phyloP scores from a whole-genome alignment of 2,113 vertebrate species.

The Crotalus tigris region DNA sequence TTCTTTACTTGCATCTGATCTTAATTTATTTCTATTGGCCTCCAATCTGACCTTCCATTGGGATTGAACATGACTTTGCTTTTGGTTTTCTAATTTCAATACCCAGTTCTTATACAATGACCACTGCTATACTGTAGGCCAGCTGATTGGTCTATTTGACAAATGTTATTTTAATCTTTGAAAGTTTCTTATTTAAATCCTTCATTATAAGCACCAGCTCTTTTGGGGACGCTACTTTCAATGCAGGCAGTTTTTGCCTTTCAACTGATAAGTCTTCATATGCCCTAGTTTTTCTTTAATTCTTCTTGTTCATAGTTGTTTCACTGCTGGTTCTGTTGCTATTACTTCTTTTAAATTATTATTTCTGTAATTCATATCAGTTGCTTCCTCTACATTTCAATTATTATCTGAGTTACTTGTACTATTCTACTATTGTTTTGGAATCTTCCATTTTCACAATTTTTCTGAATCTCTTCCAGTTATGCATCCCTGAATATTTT shows the following conservation, averaged over 20 bases:
- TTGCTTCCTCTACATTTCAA: background rate
- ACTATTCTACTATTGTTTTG: background rate
- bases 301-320: background rate
- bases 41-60: background rate
- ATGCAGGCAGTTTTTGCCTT: background rate
- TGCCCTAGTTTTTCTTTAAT: background rate
- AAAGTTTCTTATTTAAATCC: background rate
- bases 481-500: background rate
- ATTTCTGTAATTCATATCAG: background rate
- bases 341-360: background rate
- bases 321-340: background rate
- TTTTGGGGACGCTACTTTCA: background rate
- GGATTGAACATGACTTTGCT: background rate
- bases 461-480: background rate
- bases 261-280: background rate
- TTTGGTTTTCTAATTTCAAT: background rate
- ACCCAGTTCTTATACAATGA: background rate
- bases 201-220: background rate
- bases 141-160: background rate
- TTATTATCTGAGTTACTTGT: background rate
- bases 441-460: background rate
- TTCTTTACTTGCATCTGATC: background rate
- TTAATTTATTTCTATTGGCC: background rate
- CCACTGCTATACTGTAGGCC: background rate
- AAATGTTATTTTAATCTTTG: background rate